A percentile compares a stretch with the other conserved stretches of the same genome.
Evolutionary conservation across 2,113 vertebrate genomes (phyloP).

Genomic region (Todiramphus chloris): DNA sequence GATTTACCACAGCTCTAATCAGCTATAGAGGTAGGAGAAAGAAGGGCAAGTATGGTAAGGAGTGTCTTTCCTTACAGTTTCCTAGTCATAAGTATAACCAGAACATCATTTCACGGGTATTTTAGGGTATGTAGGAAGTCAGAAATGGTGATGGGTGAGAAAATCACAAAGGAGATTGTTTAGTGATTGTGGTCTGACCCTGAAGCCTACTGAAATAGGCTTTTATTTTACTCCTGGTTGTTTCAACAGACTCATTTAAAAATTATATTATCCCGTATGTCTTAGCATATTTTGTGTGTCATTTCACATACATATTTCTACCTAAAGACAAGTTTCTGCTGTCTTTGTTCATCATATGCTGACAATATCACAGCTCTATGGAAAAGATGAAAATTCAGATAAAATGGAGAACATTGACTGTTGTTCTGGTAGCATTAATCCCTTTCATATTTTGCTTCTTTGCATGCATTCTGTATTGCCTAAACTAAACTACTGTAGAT

Average conservation of each 20-base stretch:
- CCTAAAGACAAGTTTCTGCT: neutral
- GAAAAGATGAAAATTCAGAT: neutral
- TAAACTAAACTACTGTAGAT: neutral
- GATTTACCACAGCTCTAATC: constrained; percentile 6
- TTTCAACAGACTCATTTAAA: neutral
- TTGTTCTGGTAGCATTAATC: neutral
- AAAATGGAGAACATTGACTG: neutral
- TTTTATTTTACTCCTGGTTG: neutral
- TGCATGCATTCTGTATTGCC: neutral
- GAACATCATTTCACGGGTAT: neutral
- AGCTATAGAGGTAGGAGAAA: neutral
- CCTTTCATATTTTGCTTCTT: neutral
- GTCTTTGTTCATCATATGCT: neutral
- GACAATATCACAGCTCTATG: neutral
- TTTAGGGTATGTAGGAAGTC: neutral
- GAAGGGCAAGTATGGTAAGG: neutral
- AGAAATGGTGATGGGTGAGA: neutral
- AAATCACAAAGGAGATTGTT: neutral
- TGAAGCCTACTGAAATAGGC: neutral
- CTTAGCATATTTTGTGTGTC: neutral
- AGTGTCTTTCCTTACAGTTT: neutral
- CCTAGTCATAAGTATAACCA: neutral
- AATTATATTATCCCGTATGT: neutral
- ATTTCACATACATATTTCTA: neutral
- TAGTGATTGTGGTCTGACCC: neutral